Percentiles rank a stretch among this genome's conserved stretches.
Conservation (phyloP, 2,888 invertebrate species). For the Phlogophora meticulosa region DNA sequence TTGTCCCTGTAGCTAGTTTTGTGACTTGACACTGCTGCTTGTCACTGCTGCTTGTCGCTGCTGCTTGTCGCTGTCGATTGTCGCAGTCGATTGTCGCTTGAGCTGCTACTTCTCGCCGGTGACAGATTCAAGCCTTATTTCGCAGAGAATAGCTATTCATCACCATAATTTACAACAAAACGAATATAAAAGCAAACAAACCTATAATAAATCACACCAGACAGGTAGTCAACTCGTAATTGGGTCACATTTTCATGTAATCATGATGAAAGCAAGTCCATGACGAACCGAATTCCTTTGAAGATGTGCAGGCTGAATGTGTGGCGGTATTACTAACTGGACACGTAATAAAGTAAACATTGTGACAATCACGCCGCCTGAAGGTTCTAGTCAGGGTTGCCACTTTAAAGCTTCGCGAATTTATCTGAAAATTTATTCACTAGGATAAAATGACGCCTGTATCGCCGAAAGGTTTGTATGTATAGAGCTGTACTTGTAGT, state of each 20-base stretch:
- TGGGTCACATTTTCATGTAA: slow-evolving; percentile 24
- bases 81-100: no score
- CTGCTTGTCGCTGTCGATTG: no score
- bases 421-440: no score
- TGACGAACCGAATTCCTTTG: slow-evolving; percentile 52
- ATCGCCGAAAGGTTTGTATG: no score
- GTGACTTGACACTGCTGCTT: no score
- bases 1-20: no score
- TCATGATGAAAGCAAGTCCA: slow-evolving; percentile 27
- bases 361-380: slow-evolving; percentile 26
- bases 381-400: slow-evolving; percentile 44
- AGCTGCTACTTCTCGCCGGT: no score
- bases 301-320: slow-evolving; percentile 48
- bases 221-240: slow-evolving; percentile 16
- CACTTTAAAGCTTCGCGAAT: no score
- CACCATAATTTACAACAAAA: neutral
- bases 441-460: no score
- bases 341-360: slow-evolving; percentile 38
- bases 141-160: neutral
- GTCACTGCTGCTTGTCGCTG: no score
- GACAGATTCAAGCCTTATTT: no score
- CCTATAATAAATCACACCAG: slow-evolving; percentile 8
- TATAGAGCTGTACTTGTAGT: no score
- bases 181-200: slow-evolving; percentile 2
- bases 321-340: slow-evolving; percentile 49